These are phyloP conservation scores for Symphodus melops DNA, from an alignment of 2,113 vertebrate species.

Conservation along the genomic window DNA sequence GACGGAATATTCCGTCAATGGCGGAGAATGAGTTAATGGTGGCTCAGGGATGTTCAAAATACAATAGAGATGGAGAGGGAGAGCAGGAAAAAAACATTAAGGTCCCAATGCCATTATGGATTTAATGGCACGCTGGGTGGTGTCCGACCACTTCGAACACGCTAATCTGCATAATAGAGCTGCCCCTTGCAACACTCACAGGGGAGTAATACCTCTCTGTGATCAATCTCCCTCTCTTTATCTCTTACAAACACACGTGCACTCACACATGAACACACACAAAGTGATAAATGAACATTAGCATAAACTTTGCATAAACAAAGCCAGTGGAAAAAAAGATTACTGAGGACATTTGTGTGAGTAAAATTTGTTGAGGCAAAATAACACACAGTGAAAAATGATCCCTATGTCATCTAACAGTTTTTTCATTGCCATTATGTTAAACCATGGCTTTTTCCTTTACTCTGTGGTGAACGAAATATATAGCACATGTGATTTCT, in stretches of 20 bases:
- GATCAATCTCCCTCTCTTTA: conserved; percentile 60
- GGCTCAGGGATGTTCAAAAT: conserved; percentile 30
- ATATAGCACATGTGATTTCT: neutral
- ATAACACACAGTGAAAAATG: conserved; percentile 23
- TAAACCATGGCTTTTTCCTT: neutral
- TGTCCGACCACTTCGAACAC: conserved; percentile 63
- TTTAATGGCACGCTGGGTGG: conserved; percentile 70
- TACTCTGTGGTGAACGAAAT: neutral
- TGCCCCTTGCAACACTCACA: conserved; percentile 50
- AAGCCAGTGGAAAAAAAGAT: conserved; percentile 33
- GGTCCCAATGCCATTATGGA: conserved; percentile 56
- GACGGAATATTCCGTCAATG: no score
- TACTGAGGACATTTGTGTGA: conserved; percentile 38
- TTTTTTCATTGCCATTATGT: conserved; percentile 15
- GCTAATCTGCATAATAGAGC: conserved; percentile 77
- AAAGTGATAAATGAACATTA: conserved; percentile 39
- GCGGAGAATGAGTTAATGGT: no score
- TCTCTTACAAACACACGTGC: conserved; percentile 33
- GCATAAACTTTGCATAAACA: conserved; percentile 59
- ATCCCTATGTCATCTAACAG: conserved; percentile 29
- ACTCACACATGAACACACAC: conserved; percentile 3
- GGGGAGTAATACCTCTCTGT: conserved; percentile 46
- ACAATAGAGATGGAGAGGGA: conserved; percentile 27
- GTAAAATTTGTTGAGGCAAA: conserved; percentile 44
- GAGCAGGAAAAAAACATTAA: conserved; percentile 54